Evolutionary conservation across 2,888 invertebrate species (phyloP).

Genomic region (Megastigmus dorsalis): DNA sequence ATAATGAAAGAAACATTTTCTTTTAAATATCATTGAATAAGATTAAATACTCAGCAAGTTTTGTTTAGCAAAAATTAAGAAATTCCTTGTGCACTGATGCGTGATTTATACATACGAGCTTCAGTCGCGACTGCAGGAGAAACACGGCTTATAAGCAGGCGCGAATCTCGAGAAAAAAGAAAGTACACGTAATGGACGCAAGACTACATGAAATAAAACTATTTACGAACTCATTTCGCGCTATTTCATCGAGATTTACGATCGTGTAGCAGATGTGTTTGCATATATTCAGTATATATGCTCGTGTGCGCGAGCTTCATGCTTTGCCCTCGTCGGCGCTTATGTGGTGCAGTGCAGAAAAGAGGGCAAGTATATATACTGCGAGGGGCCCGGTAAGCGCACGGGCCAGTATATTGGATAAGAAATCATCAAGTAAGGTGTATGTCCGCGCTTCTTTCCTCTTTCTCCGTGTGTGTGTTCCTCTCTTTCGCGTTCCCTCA

Average conservation of each 20-base stretch:
- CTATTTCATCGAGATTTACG: slow-evolving; percentile 64
- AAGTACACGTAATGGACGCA: slow-evolving; percentile 38
- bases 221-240: slow-evolving; percentile 56
- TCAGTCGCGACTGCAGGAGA: too few species aligned
- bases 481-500: neutral
- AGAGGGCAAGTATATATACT: slow-evolving; percentile 32
- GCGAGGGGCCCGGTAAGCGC: neutral
- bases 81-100: too few species aligned
- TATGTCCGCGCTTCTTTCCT: slow-evolving; percentile 27
- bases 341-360: slow-evolving; percentile 16
- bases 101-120: too few species aligned
- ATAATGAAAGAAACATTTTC: too few species aligned
- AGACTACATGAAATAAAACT: slow-evolving; percentile 51
- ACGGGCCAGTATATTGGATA: slow-evolving; percentile 48
- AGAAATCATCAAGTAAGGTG: slow-evolving; percentile 52
- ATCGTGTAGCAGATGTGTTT: slow-evolving; percentile 57
- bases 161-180: neutral
- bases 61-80: too few species aligned
- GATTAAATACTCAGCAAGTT: too few species aligned
- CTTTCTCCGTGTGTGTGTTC: neutral
- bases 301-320: too few species aligned
- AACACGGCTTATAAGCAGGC: too few species aligned
- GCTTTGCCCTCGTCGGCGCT: slow-evolving; percentile 40
- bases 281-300: too few species aligned
- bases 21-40: too few species aligned